Evolutionary conservation across 2,888 invertebrate species (phyloP).

Genomic region (Drosophila mettleri): DNA sequence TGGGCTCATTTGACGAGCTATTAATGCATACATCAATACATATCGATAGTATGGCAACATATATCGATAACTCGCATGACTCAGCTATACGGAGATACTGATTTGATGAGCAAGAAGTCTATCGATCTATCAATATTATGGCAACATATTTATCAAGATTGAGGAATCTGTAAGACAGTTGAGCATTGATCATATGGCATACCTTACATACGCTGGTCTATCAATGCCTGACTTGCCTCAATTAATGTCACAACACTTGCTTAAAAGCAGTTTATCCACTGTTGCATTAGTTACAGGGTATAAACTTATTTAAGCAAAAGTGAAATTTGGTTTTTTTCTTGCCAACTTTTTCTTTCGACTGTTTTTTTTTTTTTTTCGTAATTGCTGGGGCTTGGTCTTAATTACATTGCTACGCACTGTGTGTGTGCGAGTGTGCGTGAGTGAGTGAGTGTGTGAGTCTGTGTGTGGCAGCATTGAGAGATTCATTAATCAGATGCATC

Average conservation of each 20-base stretch:
- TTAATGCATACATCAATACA: no score
- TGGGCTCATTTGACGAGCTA: no score
- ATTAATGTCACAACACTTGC: neutral
- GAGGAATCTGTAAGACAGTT: neutral
- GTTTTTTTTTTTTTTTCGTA: constrained; percentile 23
- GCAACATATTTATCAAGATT: neutral
- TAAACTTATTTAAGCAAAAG: constrained; percentile 51
- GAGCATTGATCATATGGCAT: no score
- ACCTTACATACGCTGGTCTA: no score
- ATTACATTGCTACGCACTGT: constrained; percentile 74
- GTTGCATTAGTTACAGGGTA: constrained; percentile 4
- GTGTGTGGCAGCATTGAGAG: constrained; percentile 60
- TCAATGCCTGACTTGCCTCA: neutral
- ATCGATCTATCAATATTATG: no score
- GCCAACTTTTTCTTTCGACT: constrained; percentile 57
- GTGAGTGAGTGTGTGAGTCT: constrained; percentile 12
- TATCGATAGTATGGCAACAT: neutral
- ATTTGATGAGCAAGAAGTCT: no score
- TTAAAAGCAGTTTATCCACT: neutral
- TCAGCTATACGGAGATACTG: no score
- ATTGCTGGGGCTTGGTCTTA: constrained; percentile 58
- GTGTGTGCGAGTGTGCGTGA: constrained; percentile 8
- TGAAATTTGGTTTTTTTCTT: constrained; percentile 34
- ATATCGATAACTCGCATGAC: neutral
- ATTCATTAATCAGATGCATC: constrained; percentile 81